Base-by-base conservation (phyloP, 2,888 invertebrate genomes). In the Trichopoda pennipes region DNA sequence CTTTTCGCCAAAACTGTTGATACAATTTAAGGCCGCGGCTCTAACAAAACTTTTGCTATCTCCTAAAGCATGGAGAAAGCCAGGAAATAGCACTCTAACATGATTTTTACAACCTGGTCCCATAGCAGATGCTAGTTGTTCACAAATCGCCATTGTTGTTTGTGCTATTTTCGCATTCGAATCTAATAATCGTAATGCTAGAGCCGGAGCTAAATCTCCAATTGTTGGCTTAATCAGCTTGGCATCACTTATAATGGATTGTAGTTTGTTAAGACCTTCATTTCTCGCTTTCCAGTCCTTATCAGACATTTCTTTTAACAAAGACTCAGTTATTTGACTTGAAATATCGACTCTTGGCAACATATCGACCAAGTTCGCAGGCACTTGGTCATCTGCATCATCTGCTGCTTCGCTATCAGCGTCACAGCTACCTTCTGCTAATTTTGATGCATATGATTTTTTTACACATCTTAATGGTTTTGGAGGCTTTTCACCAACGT, bases 131-230 rank as follows among this genome's bases (percentile, higher is more conserved):
- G 96, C 96, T 32, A 99, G 91, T 38, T 93, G 93, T 87, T 97
- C 95, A 88, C 97, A 97, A 80, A 98, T 95, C 75, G 94, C 94
- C 56, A 98, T 91, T 0, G 98, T 94, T 17, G 94, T 94, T 87
- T 96, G 96, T 0, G 97, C 97, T 84, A 99, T 94, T 90, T 97
- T 98, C 28, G 96, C 97, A 92, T 99, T 99, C 60, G 97, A 97
- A 89, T 99, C 99, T 0, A 95, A 92, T 17, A 98, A 92, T 1
- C 98, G 93, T 0, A 94, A 93, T 0, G 94, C 94, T 14, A 99
- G 90, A 0, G 95, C 95, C 69, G 95, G 94, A 0, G 97, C 96
- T 47, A 98, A 91, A 88, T 97, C 97, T 0, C 97, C 98, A 51
- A 99, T 93, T 17, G 94, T 94, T 0, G 96, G 92, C 86, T 96